Evolutionary conservation across 2,797 vertebrate species (phyloP).

Genomic region (Fistularia tabacaria): DNA sequence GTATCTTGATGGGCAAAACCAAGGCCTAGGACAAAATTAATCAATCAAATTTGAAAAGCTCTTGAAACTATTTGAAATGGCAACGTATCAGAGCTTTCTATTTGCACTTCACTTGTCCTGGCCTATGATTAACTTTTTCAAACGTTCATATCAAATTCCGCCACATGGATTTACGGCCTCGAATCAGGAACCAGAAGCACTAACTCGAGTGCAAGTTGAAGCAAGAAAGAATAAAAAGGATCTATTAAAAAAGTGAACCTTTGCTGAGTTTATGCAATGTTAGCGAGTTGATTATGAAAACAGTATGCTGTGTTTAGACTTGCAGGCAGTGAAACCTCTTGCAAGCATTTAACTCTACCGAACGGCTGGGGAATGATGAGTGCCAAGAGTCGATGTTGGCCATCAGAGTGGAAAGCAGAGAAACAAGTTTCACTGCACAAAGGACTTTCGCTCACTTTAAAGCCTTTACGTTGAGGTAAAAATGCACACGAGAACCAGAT

Average conservation of each 20-base stretch:
- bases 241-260: constrained; percentile 39
- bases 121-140: constrained; percentile 50
- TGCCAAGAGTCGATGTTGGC: constrained; percentile 63
- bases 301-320: constrained; percentile 59
- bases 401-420: constrained; percentile 66
- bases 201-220: constrained; percentile 59
- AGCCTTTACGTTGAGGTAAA: constrained; percentile 21
- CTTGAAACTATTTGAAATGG: constrained; percentile 30
- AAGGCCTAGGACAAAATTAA: constrained; percentile 50
- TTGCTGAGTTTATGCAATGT: constrained; percentile 52
- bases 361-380: constrained; percentile 48
- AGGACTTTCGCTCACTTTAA: constrained; percentile 33
- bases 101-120: constrained; percentile 24
- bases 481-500: constrained; percentile 20
- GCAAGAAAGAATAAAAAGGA: constrained; percentile 37
- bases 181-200: constrained; percentile 51
- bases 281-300: constrained; percentile 68
- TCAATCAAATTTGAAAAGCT: constrained; percentile 49
- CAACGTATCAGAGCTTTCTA: constrained; percentile 12
- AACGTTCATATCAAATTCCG: constrained; percentile 54
- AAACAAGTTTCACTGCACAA: constrained; percentile 57
- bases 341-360: constrained; percentile 62
- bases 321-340: constrained; percentile 56
- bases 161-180: constrained; percentile 44
- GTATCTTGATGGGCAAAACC: constrained; percentile 32